Conservation (phyloP, 2,888 invertebrate genomes). For the Dione juno region DNA sequence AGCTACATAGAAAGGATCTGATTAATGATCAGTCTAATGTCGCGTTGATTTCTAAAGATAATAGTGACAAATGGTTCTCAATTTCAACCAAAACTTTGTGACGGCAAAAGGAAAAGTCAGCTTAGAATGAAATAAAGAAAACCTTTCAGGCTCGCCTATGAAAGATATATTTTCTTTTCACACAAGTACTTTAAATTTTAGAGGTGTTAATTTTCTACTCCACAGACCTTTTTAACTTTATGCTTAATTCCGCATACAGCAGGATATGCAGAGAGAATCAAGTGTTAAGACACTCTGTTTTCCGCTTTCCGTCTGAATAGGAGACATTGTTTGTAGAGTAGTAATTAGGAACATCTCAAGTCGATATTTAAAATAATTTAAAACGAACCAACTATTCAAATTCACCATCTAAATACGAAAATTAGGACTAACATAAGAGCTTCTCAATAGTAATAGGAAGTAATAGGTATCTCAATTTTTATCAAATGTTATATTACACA, state of each 20-base stretch:
- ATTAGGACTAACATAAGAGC: too few species aligned
- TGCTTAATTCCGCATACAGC: too few species aligned
- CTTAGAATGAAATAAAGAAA: constrained; percentile 1
- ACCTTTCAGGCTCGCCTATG: not conserved
- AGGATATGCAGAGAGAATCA: too few species aligned
- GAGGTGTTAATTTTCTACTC: not conserved
- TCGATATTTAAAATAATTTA: too few species aligned
- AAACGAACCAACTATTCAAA: too few species aligned
- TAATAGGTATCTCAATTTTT: not conserved
- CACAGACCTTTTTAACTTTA: too few species aligned
- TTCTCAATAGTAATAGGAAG: too few species aligned
- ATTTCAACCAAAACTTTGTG: constrained; percentile 26
- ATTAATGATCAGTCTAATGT: constrained; percentile 27
- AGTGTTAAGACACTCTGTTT: too few species aligned
- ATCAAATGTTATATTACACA: not conserved
- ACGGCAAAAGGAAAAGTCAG: constrained; percentile 6
- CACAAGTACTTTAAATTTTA: not conserved
- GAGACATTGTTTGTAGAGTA: too few species aligned
- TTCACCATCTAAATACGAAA: too few species aligned
- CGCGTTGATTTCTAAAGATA: constrained; percentile 22
- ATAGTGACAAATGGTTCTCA: constrained; percentile 32
- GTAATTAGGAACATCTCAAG: too few species aligned
- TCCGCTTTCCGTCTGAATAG: too few species aligned
- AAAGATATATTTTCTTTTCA: not conserved
- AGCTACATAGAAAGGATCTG: constrained; percentile 10